Evolutionary conservation across 2,888 invertebrate genomes (phyloP).

Genomic region (Lissocephala sabroskyi): DNA sequence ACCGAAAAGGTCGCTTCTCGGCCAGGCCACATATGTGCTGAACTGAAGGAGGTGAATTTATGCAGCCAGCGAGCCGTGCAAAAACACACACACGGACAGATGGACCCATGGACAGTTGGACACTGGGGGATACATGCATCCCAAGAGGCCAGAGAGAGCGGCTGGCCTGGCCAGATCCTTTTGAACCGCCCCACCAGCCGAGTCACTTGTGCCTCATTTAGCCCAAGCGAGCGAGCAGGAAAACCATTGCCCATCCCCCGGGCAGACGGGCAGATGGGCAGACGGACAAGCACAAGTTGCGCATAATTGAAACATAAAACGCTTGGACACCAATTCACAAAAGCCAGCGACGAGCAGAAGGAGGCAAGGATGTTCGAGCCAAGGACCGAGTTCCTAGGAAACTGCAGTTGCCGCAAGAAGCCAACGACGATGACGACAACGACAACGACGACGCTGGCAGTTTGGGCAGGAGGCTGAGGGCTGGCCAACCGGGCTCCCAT

Average conservation of each 20-base stretch:
- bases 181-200: too few species aligned
- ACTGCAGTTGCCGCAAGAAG: too few species aligned
- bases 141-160: too few species aligned
- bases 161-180: too few species aligned
- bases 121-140: background rate
- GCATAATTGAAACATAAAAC: conserved; percentile 63
- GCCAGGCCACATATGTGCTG: conserved; percentile 30
- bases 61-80: conserved; percentile 55
- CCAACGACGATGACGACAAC: conserved; percentile 7
- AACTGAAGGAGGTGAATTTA: conserved; percentile 50
- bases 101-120: background rate
- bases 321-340: conserved; percentile 65
- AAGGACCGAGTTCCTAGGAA: background rate
- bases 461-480: too few species aligned
- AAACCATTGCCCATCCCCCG: conserved; percentile 46
- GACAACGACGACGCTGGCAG: conserved; percentile 1
- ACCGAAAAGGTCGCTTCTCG: too few species aligned
- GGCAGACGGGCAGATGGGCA: too few species aligned
- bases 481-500: too few species aligned
- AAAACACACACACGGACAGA: background rate
- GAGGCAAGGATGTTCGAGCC: too few species aligned
- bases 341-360: conserved; percentile 39
- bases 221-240: conserved; percentile 36
- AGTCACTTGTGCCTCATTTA: conserved; percentile 60
- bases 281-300: too few species aligned